These are phyloP conservation scores for Lasioglossum malachurum DNA, from an alignment of 2,888 invertebrate species.

Conservation along the genomic window DNA sequence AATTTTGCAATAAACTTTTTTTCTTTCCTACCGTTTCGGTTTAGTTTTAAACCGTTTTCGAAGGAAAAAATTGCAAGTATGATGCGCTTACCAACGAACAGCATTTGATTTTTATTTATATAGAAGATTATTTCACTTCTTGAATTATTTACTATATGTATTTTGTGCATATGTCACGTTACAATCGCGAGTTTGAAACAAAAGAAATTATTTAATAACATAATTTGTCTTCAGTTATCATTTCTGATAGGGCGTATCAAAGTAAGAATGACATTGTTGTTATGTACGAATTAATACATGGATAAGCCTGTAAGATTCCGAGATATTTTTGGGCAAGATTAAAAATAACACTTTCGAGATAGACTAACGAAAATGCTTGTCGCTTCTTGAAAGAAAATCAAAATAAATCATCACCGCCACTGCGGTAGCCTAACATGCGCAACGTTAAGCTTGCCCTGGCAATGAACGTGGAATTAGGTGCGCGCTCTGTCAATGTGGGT, in stretches of 20 bases:
- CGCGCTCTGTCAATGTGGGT: conserved; percentile 38
- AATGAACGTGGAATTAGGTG: conserved; percentile 59
- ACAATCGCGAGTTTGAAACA: not conserved
- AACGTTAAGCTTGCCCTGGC: conserved; percentile 54
- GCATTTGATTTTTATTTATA: too few species aligned
- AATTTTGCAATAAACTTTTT: too few species aligned
- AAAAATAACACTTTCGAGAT: not conserved
- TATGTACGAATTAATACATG: not conserved
- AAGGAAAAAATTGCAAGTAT: too few species aligned
- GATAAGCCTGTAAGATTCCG: not conserved
- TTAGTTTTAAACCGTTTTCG: too few species aligned
- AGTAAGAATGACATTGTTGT: not conserved
- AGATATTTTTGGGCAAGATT: not conserved
- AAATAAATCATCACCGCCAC: conserved; percentile 13
- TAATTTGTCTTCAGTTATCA: not conserved
- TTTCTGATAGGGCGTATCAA: not conserved
- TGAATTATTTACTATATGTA: not conserved
- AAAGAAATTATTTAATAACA: not conserved
- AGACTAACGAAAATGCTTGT: not conserved
- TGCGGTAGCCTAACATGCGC: not conserved
- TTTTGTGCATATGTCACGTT: not conserved
- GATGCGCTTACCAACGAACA: too few species aligned
- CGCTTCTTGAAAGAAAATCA: not conserved
- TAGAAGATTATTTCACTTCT: not conserved
- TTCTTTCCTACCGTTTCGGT: too few species aligned